Conservation (phyloP, 2,797 vertebrate species). For the Pogoniulus pusillus region DNA sequence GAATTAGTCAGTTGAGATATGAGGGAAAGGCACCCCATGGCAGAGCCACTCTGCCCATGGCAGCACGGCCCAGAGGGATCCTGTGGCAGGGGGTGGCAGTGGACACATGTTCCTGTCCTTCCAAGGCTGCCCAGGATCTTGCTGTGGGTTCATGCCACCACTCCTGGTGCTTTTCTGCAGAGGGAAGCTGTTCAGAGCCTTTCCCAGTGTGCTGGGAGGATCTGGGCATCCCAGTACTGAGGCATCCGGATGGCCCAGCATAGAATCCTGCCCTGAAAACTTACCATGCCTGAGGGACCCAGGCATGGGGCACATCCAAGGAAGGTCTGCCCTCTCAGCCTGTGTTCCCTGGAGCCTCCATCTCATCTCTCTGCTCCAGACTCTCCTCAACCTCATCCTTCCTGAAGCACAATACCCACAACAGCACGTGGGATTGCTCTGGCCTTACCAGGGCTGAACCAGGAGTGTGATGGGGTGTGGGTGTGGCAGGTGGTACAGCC, state of each 20-base stretch:
- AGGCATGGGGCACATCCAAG: not conserved
- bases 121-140: not conserved
- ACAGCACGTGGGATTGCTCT: not conserved
- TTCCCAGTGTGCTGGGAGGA: not conserved
- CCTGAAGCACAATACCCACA: rapidly evolving
- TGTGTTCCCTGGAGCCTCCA: not conserved
- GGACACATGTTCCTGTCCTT: rapidly evolving
- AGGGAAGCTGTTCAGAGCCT: not conserved
- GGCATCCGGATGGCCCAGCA: not conserved
- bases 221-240: not conserved
- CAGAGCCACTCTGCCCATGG: not conserved
- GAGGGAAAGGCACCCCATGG: not conserved
- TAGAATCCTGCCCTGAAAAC: not conserved
- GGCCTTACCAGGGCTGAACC: not conserved
- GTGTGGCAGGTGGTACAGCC: not conserved
- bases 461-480: not conserved
- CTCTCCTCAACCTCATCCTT: not conserved
- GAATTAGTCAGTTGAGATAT: not conserved
- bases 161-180: rapidly evolving
- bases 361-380: rapidly evolving
- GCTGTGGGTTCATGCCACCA: not conserved
- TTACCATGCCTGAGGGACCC: not conserved
- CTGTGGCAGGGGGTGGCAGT: not conserved
- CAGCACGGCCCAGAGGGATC: rapidly evolving
- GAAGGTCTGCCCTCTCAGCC: not conserved